Conservation (phyloP, 2,113 vertebrate species). For the Aldabrachelys gigantea region DNA sequence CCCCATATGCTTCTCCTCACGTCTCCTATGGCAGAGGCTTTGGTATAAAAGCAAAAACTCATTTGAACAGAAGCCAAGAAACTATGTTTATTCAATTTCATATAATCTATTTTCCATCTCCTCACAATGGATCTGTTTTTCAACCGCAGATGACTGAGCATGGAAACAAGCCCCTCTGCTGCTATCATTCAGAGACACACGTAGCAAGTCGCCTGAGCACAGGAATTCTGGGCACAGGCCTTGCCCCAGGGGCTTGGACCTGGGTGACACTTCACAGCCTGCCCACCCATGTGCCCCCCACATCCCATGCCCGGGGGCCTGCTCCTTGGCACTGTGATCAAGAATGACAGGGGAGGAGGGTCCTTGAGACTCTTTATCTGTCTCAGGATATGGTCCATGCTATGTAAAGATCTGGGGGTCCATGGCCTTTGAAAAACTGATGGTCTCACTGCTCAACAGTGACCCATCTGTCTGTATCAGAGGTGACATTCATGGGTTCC, state of each 20-base stretch:
- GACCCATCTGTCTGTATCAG: not conserved
- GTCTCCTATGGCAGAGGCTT: constrained; percentile 32
- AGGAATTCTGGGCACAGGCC: not conserved
- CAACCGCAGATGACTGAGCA: constrained; percentile 58
- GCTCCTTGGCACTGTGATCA: not conserved
- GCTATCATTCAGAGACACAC: not conserved
- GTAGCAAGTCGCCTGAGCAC: not conserved
- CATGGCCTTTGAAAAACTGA: not conserved
- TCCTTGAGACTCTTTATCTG: not conserved
- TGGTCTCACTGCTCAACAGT: not conserved
- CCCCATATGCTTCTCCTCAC: not conserved
- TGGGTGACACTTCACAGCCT: not conserved
- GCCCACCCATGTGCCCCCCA: not conserved
- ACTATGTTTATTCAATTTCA: constrained; percentile 57
- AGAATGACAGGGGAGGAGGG: not conserved
- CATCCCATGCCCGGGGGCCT: not conserved
- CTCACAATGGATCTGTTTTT: constrained; percentile 65
- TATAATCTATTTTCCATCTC: constrained; percentile 67
- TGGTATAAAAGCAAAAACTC: not conserved
- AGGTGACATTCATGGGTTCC: not conserved
- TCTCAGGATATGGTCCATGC: not conserved
- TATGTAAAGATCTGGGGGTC: not conserved
- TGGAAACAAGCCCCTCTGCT: constrained; percentile 4
- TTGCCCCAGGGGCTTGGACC: not conserved
- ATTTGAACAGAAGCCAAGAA: constrained; percentile 46